Evolutionary conservation across 2,888 invertebrate species (phyloP).

Genomic region (Sepioteuthis lessoniana): DNA sequence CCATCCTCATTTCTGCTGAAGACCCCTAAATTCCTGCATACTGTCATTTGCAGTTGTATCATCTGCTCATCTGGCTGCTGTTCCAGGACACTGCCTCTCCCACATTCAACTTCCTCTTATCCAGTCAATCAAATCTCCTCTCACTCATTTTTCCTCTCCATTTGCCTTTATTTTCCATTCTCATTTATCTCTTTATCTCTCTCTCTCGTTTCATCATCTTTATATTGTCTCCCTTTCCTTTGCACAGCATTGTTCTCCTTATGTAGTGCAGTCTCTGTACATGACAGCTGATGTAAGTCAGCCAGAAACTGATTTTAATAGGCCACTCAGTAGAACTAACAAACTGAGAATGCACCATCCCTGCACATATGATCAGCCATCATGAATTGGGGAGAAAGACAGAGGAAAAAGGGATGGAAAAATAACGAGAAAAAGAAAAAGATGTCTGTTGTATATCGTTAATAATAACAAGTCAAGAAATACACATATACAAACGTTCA

Average conservation of each 20-base stretch:
- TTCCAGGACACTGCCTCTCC: neutral
- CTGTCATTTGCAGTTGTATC: neutral
- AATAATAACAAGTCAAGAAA: neutral
- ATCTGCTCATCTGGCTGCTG: neutral
- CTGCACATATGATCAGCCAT: neutral
- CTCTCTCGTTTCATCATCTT: neutral
- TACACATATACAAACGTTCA: neutral
- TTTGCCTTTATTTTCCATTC: neutral
- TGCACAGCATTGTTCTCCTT: neutral
- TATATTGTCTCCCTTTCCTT: neutral
- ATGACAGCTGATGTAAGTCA: conserved; percentile 1
- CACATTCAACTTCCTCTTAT: neutral
- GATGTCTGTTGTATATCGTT: neutral
- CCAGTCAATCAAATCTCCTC: neutral
- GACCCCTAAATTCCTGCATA: neutral
- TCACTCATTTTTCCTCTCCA: neutral
- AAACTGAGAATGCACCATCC: neutral
- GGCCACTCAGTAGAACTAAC: neutral
- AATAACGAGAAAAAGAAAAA: neutral
- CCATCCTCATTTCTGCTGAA: neutral
- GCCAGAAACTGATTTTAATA: neutral
- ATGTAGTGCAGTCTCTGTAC: neutral
- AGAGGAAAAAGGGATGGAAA: neutral
- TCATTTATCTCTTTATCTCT: neutral
- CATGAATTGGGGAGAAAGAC: neutral